Conservation (phyloP, 2,797 vertebrate genomes). For the Manis javanica region DNA sequence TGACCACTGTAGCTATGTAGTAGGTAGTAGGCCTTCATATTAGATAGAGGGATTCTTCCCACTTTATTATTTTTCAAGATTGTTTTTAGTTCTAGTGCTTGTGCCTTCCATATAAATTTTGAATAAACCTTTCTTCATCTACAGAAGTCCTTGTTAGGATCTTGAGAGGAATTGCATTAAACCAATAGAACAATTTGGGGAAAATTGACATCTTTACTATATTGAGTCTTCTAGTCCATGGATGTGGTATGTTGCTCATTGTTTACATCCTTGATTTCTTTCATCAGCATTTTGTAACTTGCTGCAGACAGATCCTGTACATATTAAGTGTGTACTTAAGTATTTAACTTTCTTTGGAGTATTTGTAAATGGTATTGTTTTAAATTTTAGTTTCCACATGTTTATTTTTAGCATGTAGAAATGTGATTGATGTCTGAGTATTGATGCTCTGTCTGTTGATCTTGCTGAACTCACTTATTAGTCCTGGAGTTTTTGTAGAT, state of each 20-base stretch:
- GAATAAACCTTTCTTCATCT: background rate
- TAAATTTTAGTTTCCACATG: background rate
- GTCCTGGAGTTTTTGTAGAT: background rate
- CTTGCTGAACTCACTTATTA: background rate
- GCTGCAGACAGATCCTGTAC: background rate
- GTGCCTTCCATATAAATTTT: background rate
- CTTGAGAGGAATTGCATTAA: background rate
- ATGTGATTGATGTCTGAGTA: background rate
- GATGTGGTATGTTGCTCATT: too few species aligned
- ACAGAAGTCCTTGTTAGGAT: background rate
- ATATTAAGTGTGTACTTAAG: background rate
- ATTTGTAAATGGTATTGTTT: background rate
- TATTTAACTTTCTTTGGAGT: background rate
- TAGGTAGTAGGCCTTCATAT: background rate
- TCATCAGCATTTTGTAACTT: background rate
- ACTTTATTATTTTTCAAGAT: background rate
- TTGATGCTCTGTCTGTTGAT: background rate
- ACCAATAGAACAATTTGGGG: background rate
- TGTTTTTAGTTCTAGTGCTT: background rate
- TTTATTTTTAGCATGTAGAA: background rate
- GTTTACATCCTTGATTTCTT: too few species aligned
- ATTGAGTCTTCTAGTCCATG: background rate
- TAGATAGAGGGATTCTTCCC: background rate
- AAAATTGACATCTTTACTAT: background rate
- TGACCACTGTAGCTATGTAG: background rate